A percentile compares a stretch with the other conserved stretches of the same genome.
Evolutionary conservation across 1,140 invertebrate species (phyloP).

Genomic region (Drosophila pachea): DNA sequence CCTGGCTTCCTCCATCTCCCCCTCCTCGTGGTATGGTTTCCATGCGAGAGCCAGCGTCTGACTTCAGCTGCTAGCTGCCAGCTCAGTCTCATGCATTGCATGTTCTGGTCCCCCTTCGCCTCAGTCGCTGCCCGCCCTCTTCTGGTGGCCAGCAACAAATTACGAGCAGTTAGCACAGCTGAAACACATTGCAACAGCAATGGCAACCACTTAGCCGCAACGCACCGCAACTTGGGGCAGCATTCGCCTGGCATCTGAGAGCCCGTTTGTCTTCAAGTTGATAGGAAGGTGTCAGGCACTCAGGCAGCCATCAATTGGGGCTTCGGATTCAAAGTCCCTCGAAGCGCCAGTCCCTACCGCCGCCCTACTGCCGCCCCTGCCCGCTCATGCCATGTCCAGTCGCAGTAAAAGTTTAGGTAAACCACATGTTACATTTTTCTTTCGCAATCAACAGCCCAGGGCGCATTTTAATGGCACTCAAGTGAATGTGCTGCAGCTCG

Average conservation of each 20-base stretch:
- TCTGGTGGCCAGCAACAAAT: constrained; percentile 7
- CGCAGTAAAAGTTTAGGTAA: constrained; percentile 41
- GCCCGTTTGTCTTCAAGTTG: constrained; percentile 35
- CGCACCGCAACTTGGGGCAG: neutral
- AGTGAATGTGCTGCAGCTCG: constrained; percentile 36
- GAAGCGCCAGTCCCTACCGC: too few relatives aligned
- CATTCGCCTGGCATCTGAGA: constrained; percentile 29
- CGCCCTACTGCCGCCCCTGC: too few relatives aligned
- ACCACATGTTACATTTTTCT: constrained; percentile 51
- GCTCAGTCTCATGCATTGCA: neutral
- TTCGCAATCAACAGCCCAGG: constrained; percentile 46
- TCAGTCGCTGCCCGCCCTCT: neutral
- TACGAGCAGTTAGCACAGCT: constrained; percentile 34
- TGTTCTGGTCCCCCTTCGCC: neutral
- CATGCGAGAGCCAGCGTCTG: too few relatives aligned
- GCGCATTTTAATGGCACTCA: constrained; percentile 46
- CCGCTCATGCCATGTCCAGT: constrained; percentile 6
- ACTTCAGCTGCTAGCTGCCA: neutral
- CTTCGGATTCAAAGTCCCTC: neutral
- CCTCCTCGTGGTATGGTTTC: too few relatives aligned
- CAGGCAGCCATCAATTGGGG: constrained; percentile 24
- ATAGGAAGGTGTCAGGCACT: constrained; percentile 37
- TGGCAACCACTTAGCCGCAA: constrained; percentile 25
- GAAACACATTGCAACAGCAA: constrained; percentile 6
- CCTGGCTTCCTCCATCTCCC: too few relatives aligned